Conservation (phyloP, 2,888 invertebrate species). For the Cephus nigrinus region DNA sequence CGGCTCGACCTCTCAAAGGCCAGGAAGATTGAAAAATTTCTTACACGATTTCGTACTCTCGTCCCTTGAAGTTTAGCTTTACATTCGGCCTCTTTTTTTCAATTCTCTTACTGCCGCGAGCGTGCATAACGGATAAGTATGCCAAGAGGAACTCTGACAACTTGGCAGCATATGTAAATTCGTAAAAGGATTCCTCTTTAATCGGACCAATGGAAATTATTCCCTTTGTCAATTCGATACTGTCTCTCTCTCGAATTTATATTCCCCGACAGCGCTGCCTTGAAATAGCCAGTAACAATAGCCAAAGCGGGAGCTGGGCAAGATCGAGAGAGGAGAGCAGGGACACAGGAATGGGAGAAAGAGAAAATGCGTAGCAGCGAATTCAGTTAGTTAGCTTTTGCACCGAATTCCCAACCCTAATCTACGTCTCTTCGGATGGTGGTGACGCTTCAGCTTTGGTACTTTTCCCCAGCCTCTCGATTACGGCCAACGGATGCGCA, state of each 20-base stretch:
- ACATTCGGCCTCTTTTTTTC: neutral
- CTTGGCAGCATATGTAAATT: neutral
- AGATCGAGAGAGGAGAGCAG: neutral
- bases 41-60: neutral
- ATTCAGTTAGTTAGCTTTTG: slow-evolving; percentile 9
- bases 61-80: neutral
- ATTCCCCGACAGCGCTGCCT: neutral
- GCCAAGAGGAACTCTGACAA: neutral
- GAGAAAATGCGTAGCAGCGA: slow-evolving; percentile 4
- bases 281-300: neutral
- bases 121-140: neutral
- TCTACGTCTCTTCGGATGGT: neutral
- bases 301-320: neutral
- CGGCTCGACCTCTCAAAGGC: neutral
- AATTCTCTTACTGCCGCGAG: neutral
- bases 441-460: neutral
- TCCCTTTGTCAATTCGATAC: neutral
- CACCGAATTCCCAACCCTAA: neutral
- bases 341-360: neutral
- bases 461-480: neutral
- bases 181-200: neutral
- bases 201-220: neutral
- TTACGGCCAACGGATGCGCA: neutral
- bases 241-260: neutral
- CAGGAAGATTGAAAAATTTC: neutral